Evolutionary conservation across 2,113 vertebrate species (phyloP), one percentile per base, ranked within the genome.

Genomic region (Felis catus): DNA sequence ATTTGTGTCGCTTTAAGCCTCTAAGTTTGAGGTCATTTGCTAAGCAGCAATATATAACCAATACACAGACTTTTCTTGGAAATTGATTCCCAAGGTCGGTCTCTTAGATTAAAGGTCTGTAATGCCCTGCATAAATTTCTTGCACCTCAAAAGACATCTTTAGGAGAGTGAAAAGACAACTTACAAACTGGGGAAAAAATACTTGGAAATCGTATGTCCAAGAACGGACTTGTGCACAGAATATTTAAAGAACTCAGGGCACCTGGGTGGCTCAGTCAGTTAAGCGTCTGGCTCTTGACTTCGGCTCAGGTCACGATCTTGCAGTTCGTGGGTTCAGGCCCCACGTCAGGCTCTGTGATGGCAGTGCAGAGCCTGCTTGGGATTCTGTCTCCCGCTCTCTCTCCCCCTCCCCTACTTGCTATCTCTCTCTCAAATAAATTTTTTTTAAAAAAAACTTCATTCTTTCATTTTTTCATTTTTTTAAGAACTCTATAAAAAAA

Each of bases 21-120:
- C 78, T 92, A 87, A 78, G 14, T 79, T 94, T 91, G 33, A 80
- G n/a, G 25, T 39, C 29, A 80, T 90, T 92, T 90, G 55, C 87
- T 76, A 92, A 83, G n/a, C 15, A 63, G 25, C 15, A 85, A 29
- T 80, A 61, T 88, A 76, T 68, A 90, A 93, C 15, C 79, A 80
- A 74, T 85, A 81, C 5, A 89, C n/a, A 84, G 21, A 70, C 81
- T 53, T 91, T 87, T 48, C 85, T 29, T 65, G 41, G 27, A 91
- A 95, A 87, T 21, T 48, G 13, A 94, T 71, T 76, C 58, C 4
- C 58, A n/a, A 21, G 39, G 8, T 76, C 39, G 71, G 13, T 21
- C 29, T 78, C 41, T 78, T 81, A 92, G 29, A 89, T 82, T 70
- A 68, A 51, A 79, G 13, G 19, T 39, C 65, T 70, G 6, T 79